Evolutionary conservation across 2,113 vertebrate genomes (phyloP).

Genomic region (Podiceps cristatus): DNA sequence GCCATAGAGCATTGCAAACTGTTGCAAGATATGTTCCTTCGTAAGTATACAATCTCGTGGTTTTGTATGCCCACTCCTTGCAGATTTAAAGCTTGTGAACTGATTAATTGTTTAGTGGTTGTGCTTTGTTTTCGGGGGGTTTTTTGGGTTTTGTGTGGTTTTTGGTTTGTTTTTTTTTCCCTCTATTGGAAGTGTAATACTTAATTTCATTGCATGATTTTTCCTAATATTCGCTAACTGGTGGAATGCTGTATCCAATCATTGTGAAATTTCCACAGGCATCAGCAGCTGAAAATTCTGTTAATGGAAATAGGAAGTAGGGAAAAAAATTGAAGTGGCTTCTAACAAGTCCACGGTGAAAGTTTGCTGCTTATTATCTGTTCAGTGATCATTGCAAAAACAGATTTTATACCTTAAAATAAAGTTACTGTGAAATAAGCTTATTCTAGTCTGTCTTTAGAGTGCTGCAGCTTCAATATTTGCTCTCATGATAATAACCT

Average conservation of each 20-base stretch:
- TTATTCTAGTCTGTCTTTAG: neutral
- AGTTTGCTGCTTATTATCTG: neutral
- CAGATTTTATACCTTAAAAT: neutral
- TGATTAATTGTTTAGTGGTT: neutral
- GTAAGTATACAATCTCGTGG: conserved; percentile 79
- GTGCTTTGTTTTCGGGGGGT: too few relatives aligned
- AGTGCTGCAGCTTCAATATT: neutral
- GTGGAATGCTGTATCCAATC: neutral
- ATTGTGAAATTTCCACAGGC: neutral
- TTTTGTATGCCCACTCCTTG: neutral
- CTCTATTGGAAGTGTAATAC: neutral
- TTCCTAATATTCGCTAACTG: neutral
- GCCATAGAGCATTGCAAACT: conserved; percentile 92
- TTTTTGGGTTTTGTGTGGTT: too few relatives aligned
- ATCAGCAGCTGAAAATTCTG: neutral
- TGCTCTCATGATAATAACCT: neutral
- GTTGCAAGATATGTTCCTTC: conserved; percentile 93
- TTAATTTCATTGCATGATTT: neutral
- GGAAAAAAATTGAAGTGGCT: too few relatives aligned
- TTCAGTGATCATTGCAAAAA: neutral
- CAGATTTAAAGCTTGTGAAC: neutral
- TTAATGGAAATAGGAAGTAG: neutral
- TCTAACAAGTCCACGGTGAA: neutral
- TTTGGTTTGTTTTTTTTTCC: neutral
- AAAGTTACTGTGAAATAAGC: neutral